phyloP scores from a whole-genome alignment of 2,797 vertebrate genomes.

The Apogon talboti region DNA sequence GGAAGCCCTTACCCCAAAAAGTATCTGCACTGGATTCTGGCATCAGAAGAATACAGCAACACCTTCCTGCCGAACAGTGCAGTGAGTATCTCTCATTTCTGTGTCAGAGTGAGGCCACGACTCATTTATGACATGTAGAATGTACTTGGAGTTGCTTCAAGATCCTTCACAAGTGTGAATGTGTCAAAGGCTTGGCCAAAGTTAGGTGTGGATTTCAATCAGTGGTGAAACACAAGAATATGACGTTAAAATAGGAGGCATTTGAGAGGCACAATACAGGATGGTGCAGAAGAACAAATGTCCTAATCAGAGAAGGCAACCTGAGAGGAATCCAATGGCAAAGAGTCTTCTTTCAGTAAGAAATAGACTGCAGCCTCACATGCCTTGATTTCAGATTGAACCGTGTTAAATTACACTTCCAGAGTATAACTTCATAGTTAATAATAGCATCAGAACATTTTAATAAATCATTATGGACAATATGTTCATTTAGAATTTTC shows the following conservation, averaged over 20 bases:
- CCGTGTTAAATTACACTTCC: constrained; percentile 14
- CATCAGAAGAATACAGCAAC: constrained; percentile 58
- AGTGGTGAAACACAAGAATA: constrained; percentile 8
- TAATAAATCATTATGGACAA: neutral
- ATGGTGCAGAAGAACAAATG: constrained; percentile 20
- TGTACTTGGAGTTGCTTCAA: neutral
- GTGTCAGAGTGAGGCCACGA: constrained; percentile 10
- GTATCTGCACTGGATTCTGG: constrained; percentile 89
- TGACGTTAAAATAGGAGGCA: constrained; percentile 21
- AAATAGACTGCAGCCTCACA: constrained; percentile 20
- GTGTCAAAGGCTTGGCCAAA: neutral
- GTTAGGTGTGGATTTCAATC: constrained; percentile 14
- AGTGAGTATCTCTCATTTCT: constrained; percentile 29
- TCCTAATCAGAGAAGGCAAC: constrained; percentile 16
- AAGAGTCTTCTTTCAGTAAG: constrained; percentile 23
- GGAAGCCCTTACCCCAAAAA: constrained; percentile 99
- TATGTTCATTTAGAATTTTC: neutral
- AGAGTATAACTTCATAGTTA: constrained; percentile 12
- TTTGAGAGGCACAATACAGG: constrained; percentile 17
- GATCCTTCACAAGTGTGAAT: constrained; percentile 7
- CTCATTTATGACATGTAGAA: neutral
- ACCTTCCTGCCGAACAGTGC: constrained; percentile 1
- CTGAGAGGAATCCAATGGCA: constrained; percentile 29
- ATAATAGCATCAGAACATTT: neutral
- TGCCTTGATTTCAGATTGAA: neutral